Conservation (phyloP, 1,140 invertebrate species). For the Planococcus citri region DNA sequence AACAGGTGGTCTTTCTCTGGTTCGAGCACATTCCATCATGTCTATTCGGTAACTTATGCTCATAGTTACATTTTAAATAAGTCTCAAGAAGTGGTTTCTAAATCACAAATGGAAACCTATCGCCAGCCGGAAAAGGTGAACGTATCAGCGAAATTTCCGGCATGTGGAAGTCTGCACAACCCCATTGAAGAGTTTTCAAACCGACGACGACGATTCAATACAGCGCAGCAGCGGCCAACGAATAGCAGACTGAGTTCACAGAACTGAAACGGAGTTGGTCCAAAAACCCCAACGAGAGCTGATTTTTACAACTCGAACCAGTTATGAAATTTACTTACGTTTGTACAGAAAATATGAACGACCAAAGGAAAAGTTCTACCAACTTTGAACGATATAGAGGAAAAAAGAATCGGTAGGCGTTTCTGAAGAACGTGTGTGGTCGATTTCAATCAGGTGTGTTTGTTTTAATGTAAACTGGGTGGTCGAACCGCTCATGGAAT, state of each 20-base stretch:
- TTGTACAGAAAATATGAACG: not conserved
- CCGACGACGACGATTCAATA: too few species aligned
- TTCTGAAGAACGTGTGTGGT: conserved; percentile 17
- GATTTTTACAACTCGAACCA: not conserved
- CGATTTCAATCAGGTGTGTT: conserved; percentile 20
- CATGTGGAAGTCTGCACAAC: too few species aligned
- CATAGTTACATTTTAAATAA: not conserved
- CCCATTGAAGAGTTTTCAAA: too few species aligned
- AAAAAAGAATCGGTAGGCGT: conserved; percentile 16
- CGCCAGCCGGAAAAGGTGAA: not conserved
- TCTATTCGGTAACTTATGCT: conserved; percentile 17
- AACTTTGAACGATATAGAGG: conserved; percentile 9
- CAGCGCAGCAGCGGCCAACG: too few species aligned
- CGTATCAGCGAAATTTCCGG: too few species aligned
- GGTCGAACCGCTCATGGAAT: conserved; percentile 18
- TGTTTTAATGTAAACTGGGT: conserved; percentile 20
- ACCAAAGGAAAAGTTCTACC: not conserved
- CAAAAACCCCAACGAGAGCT: not conserved
- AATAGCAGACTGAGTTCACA: too few species aligned
- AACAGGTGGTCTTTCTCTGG: conserved; percentile 12
- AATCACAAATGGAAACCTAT: not conserved
- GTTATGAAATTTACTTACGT: not conserved
- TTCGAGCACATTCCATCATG: conserved; percentile 18
- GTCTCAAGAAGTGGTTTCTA: conserved; percentile 3
- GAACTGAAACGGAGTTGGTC: not conserved